A percentile compares a stretch with the other conserved stretches of the same genome.
Conservation (phyloP, 2,888 invertebrate species). For the Drosophila cognata region DNA sequence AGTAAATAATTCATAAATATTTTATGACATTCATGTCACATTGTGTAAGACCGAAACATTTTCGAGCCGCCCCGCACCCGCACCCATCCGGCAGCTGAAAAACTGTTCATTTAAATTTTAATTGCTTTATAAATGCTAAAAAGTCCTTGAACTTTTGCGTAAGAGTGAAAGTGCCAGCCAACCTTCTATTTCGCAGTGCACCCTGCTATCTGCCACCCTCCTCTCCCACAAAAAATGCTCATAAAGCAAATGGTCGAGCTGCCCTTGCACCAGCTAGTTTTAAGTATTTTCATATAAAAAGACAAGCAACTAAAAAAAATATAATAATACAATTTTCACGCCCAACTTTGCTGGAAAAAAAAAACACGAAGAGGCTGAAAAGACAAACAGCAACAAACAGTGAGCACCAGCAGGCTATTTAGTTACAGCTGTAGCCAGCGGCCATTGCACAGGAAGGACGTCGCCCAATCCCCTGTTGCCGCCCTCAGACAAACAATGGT, state of each 20-base stretch:
- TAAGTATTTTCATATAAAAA: constrained; percentile 49
- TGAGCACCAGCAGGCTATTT: constrained; percentile 55
- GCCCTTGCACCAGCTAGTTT: constrained; percentile 63
- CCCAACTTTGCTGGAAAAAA: constrained; percentile 43
- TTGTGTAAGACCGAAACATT: constrained; percentile 57
- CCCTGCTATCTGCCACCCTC: constrained; percentile 1
- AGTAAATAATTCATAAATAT: constrained; percentile 62
- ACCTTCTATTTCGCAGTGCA: not conserved
- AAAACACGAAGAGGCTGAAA: constrained; percentile 40
- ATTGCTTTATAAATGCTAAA: constrained; percentile 84
- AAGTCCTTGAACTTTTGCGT: constrained; percentile 82
- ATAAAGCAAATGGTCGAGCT: constrained; percentile 46
- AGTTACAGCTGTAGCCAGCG: constrained; percentile 61
- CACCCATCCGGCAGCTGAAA: constrained; percentile 40
- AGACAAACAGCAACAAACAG: constrained; percentile 55
- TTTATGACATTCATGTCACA: constrained; percentile 71
- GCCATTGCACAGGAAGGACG: constrained; percentile 65
- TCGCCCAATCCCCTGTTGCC: constrained; percentile 18
- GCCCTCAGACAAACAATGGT: constrained; percentile 57
- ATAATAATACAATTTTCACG: constrained; percentile 77
- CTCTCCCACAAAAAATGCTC: constrained; percentile 30
- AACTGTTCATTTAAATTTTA: constrained; percentile 83
- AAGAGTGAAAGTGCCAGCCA: constrained; percentile 61
- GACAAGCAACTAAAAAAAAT: constrained; percentile 45
- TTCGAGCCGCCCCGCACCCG: constrained; percentile 20